phyloP scores from a whole-genome alignment of 2,888 invertebrate genomes.

The Diaperis boleti region DNA sequence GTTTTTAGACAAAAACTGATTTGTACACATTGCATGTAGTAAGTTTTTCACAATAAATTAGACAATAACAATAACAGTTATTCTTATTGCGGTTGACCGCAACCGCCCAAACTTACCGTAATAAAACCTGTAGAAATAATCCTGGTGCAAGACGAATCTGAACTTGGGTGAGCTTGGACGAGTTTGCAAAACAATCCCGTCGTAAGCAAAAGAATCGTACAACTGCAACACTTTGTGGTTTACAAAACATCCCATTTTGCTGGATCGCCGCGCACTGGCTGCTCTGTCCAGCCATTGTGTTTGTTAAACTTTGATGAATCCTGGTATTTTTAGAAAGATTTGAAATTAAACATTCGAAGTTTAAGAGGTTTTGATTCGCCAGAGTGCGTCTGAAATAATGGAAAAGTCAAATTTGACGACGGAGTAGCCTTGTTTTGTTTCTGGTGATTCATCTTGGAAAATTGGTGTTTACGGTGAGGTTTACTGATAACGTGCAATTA shows the following conservation, averaged over 20 bases:
- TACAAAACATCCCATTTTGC: constrained; percentile 35
- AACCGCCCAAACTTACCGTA: constrained; percentile 45
- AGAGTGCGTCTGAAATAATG: too few relatives aligned
- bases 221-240: constrained; percentile 15
- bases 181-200: constrained; percentile 1
- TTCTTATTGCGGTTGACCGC: too few relatives aligned
- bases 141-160: constrained; percentile 48
- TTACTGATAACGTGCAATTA: too few relatives aligned
- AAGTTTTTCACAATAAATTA: too few relatives aligned
- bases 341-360: constrained; percentile 6
- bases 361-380: too few relatives aligned
- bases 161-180: background rate
- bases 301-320: constrained; percentile 16
- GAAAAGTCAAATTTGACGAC: too few relatives aligned
- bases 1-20: too few relatives aligned
- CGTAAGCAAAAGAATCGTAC: constrained; percentile 12
- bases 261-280: constrained; percentile 8
- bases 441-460: too few relatives aligned
- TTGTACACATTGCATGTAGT: too few relatives aligned
- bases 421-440: too few relatives aligned
- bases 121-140: constrained; percentile 55
- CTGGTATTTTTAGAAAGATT: constrained; percentile 33
- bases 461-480: too few relatives aligned
- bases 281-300: constrained; percentile 7
- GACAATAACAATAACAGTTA: too few relatives aligned